Evolutionary conservation across 2,888 invertebrate species (phyloP), one percentile per base, ranked within the genome.

Genomic region (Cataglyphis altisquamis): DNA sequence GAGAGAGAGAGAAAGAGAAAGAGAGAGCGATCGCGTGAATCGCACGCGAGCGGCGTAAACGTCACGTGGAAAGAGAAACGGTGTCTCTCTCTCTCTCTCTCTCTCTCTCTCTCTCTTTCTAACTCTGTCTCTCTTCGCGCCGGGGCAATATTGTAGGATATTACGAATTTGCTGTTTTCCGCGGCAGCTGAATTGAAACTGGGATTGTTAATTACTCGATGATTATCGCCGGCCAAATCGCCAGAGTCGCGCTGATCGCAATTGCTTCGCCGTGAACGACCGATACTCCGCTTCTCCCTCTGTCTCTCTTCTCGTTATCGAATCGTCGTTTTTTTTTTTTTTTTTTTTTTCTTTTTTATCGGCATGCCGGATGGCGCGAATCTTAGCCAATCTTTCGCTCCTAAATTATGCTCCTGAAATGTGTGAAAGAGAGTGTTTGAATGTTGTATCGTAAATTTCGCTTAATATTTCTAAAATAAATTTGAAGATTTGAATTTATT

Each of bases 91-190:
- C 80, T 62, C 32, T 21, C 1, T 9, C 25, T 21, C 63, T 72
- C 78, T 68, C 82, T 57, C 32, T 32, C 5, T 25, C 41, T 18
- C 21, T 4, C 48, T 5, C 45, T 25, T 21, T 72, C 64, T 80
- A 80, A 25, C 80, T 84, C 84, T 67, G 15, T 45, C 70, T 70
- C 55, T 25, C 41, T 41, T 32, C 70, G 57, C 18, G 55, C 57
- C 78, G 90, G 89, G 89, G 93, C 94, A 94, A 94, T 94, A 94
- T 94, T 94, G 94, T 94, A 94, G 94, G 94, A 94, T 94, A 94
- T 94, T 94, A 94, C 94, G 93, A 94, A 94, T 94, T 94, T 94
- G 94, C 94, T 93, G 94, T 94, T 94, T 94, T 94, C 94, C 94
- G 93, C 92, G 92, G 89, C 88, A 88, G 89, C 90, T 90, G 92